Evolutionary conservation across 2,888 invertebrate species (phyloP), one percentile per base, ranked within the genome.

Genomic region (Phania funesta): DNA sequence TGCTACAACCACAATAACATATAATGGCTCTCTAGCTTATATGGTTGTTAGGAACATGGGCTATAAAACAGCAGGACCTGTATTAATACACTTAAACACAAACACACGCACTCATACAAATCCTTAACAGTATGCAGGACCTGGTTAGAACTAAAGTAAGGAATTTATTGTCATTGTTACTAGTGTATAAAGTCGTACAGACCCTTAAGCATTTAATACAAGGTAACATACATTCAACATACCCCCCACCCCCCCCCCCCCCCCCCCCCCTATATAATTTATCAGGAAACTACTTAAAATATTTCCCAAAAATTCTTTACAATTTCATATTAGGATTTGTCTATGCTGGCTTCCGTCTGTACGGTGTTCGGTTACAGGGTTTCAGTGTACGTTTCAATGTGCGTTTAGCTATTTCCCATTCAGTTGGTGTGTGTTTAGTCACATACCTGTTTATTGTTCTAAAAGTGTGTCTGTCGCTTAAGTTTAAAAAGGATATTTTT

Each of bases 261-360:
- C n/a, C n/a, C n/a, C n/a, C n/a, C n/a, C n/a, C n/a, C 46, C n/a
- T 13, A 38, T 13, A 38, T 38, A 38, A 13, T 38, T 13, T n/a
- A 7, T 2, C 82, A 70, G 82, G 82, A 82, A 82, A 82, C 82
- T 82, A 82, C 82, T 82, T 78, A 82, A 82, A 82, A 78, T 78
- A 75, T 78, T 74, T 75, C 68, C 52, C 13, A 56, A 74, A 82
- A 68, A 76, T 80, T 67, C 60, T 76, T 81, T 67, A 48, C 11
- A 62, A 29, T 52, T 65, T 65, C 29, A 48, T 46, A 65, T 46
- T 22, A 13, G 3, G 29, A 44, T 52, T 24, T 64, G 32, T 22
- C 32, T 71, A 3, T n/a, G 18, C 58, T n/a, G n/a, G n/a, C n/a
- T n/a, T n/a, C n/a, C n/a, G n/a, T n/a, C n/a, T n/a, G n/a, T n/a